These are phyloP conservation scores for Drosophila gunungcola DNA, from an alignment of 1,140 invertebrate species.

Conservation along the genomic window DNA sequence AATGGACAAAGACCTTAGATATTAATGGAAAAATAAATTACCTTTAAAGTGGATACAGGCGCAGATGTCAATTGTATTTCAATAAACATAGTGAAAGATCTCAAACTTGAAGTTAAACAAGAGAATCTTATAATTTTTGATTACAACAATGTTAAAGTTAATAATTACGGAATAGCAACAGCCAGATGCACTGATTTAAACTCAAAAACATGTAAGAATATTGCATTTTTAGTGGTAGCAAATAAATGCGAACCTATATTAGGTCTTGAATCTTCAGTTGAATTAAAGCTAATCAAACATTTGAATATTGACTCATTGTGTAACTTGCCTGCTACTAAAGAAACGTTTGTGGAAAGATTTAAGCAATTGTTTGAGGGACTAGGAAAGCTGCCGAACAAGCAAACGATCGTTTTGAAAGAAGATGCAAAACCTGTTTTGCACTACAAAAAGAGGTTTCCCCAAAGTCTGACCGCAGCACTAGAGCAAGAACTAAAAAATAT, in stretches of 20 bases:
- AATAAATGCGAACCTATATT: too few species aligned
- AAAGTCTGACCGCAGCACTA: conserved; percentile 40
- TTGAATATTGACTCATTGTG: neutral
- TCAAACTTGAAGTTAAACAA: too few species aligned
- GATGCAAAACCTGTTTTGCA: conserved; percentile 1
- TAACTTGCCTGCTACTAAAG: neutral
- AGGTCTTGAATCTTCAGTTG: too few species aligned
- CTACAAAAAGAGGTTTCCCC: conserved; percentile 9
- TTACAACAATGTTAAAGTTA: too few species aligned
- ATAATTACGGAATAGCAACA: too few species aligned
- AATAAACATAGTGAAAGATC: neutral
- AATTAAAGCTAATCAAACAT: neutral
- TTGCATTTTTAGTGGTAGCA: too few species aligned
- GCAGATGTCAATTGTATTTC: neutral
- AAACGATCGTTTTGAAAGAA: neutral
- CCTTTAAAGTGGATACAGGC: neutral
- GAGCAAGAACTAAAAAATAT: neutral
- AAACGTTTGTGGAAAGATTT: neutral
- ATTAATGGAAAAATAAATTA: neutral
- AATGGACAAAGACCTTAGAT: neutral
- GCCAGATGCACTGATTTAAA: too few species aligned
- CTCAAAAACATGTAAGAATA: too few species aligned
- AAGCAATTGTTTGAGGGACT: too few species aligned
- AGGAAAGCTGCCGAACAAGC: neutral
- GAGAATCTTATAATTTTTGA: too few species aligned